phyloP scores from a whole-genome alignment of 2,888 invertebrate genomes.

The Megastigmus dorsalis region DNA sequence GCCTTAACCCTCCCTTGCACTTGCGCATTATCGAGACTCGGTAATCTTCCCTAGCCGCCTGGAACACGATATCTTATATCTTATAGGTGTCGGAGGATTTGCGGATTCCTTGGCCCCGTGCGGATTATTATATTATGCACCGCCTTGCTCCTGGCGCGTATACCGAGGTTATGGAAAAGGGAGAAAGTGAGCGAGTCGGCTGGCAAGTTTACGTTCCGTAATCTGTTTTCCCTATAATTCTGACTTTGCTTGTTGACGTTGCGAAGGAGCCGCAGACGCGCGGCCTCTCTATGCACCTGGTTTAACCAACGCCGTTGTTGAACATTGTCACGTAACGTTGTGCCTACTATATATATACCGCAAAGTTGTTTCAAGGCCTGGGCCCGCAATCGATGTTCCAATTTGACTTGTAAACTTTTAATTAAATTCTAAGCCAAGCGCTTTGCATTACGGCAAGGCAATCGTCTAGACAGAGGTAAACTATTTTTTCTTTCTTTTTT shows the following conservation, averaged over 20 bases:
- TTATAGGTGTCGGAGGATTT: conserved; percentile 32
- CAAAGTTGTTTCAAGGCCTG: no score
- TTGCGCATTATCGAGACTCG: neutral
- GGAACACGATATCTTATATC: conserved; percentile 9
- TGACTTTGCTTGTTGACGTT: conserved; percentile 67
- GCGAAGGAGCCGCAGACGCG: conserved; percentile 11
- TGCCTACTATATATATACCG: no score
- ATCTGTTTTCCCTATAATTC: conserved; percentile 67
- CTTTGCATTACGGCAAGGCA: no score
- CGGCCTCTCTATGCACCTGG: conserved; percentile 20
- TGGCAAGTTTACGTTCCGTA: conserved; percentile 24
- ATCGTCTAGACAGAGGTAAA: no score
- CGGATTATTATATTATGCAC: conserved; percentile 22
- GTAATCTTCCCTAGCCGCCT: neutral
- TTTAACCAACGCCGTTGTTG: no score
- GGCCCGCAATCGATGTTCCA: no score
- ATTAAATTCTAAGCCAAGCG: no score
- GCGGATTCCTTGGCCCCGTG: conserved; percentile 3
- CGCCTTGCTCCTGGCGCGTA: neutral
- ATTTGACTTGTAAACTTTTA: no score
- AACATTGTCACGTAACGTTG: no score
- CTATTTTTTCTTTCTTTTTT: no score
- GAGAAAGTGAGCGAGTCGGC: neutral
- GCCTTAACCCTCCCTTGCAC: neutral
- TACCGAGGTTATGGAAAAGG: neutral